Conservation (phyloP, 2,888 invertebrate genomes). For the Rhyacophila evoluta region DNA sequence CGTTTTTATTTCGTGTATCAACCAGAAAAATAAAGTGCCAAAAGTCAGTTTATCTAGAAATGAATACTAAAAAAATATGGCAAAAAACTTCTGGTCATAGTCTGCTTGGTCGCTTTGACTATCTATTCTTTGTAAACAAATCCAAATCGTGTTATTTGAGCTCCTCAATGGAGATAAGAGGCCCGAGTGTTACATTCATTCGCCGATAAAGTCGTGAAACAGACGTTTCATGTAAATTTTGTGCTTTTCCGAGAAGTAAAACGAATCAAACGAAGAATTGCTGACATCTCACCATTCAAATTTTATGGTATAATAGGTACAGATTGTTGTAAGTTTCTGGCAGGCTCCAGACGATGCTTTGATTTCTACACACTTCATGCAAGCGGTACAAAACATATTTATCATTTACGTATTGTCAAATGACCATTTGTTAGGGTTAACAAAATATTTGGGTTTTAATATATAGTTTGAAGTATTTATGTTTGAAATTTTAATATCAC, state of each 20-base stretch:
- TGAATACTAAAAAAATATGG: neutral
- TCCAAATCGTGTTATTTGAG: constrained; percentile 7
- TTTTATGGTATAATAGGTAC: no score
- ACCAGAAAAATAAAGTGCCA: neutral
- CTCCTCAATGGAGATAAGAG: neutral
- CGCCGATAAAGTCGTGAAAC: neutral
- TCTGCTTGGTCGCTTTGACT: neutral
- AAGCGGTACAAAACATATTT: no score
- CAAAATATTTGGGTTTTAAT: no score
- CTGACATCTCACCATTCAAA: neutral
- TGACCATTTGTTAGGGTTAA: no score
- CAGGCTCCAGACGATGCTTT: no score
- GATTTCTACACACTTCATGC: no score
- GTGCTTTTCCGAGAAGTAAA: neutral
- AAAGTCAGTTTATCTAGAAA: neutral
- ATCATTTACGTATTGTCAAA: no score
- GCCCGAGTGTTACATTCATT: neutral
- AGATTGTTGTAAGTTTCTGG: no score
- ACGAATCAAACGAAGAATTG: neutral
- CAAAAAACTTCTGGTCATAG: neutral
- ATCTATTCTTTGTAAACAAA: neutral
- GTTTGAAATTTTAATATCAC: no score
- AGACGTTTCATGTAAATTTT: constrained; percentile 15
- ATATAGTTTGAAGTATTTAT: no score
- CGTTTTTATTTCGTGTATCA: no score